Evolutionary conservation across 30 jellyfish, hydroid and myxozoan species (phyloP).

Genomic region (Chironex yamaguchii): DNA sequence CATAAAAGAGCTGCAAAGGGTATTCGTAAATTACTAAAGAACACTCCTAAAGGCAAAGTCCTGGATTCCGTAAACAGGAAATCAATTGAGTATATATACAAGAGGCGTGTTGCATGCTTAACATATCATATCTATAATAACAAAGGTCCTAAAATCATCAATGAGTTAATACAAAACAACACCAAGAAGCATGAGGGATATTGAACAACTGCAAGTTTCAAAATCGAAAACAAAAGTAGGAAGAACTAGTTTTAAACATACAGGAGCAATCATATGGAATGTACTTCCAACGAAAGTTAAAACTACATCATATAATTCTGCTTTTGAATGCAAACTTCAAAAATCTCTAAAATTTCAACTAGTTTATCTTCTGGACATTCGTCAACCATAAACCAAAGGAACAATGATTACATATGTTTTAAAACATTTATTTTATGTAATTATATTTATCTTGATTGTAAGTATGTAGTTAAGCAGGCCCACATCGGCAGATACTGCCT

Average conservation of each 20-base stretch:
- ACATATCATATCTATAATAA: conserved; percentile 18
- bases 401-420: too few species aligned
- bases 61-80: conserved; percentile 56
- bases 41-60: conserved; percentile 1
- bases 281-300: too few species aligned
- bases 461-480: too few species aligned
- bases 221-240: conserved; percentile 1
- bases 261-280: too few species aligned
- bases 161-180: background rate
- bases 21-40: background rate
- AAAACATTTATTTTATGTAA: too few species aligned
- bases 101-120: conserved; percentile 27
- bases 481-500: background rate
- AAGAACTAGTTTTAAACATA: background rate
- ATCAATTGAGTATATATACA: conserved; percentile 6
- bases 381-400: too few species aligned
- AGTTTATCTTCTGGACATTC: too few species aligned
- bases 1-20: conserved; percentile 20
- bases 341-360: too few species aligned
- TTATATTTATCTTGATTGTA: too few species aligned
- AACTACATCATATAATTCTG: too few species aligned
- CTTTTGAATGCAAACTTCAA: too few species aligned
- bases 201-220: background rate
- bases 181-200: background rate
- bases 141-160: conserved; percentile 19